phyloP scores from a whole-genome alignment of 64 coral and sea anemone species.

The Montipora cactus region DNA sequence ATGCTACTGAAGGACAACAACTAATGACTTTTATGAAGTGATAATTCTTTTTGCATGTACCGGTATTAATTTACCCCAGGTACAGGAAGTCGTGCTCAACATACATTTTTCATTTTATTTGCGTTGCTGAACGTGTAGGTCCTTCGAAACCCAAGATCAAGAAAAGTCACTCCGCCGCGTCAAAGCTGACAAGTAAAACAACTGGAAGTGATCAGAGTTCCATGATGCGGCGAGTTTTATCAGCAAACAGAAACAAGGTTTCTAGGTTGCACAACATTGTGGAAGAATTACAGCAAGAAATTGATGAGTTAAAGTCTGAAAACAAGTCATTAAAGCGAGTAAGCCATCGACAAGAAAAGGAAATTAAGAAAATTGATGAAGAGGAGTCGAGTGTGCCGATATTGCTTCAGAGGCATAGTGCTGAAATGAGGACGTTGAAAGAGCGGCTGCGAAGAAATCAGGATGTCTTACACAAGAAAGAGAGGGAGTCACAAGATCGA shows the following conservation, averaged over 20 bases:
- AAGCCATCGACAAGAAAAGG: conserved; percentile 81
- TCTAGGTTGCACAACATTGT: conserved; percentile 82
- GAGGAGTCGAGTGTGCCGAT: conserved; percentile 82
- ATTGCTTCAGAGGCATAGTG: conserved; percentile 89
- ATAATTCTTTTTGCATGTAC: too few relatives aligned
- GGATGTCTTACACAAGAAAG: conserved; percentile 70
- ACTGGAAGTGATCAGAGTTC: conserved; percentile 30
- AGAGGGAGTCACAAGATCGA: conserved; percentile 74
- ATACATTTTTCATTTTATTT: background rate
- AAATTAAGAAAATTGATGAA: conserved; percentile 77
- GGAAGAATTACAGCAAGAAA: conserved; percentile 87
- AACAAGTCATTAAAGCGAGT: conserved; percentile 87
- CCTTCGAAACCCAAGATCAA: conserved; percentile 66
- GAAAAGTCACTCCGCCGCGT: conserved; percentile 75
- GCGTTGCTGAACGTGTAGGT: background rate
- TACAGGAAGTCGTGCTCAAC: background rate
- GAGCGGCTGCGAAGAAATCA: conserved; percentile 84
- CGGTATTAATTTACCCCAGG: too few relatives aligned
- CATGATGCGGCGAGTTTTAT: conserved; percentile 84
- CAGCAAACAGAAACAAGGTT: conserved; percentile 93
- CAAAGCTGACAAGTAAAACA: conserved; percentile 30
- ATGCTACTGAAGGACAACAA: too few relatives aligned
- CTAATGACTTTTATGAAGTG: too few relatives aligned
- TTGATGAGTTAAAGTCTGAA: conserved; percentile 71
- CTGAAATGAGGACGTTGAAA: conserved; percentile 85